Evolutionary conservation across 2,888 invertebrate genomes (phyloP), one percentile per base, ranked within the genome.

Genomic region (Agrotis clavis): DNA sequence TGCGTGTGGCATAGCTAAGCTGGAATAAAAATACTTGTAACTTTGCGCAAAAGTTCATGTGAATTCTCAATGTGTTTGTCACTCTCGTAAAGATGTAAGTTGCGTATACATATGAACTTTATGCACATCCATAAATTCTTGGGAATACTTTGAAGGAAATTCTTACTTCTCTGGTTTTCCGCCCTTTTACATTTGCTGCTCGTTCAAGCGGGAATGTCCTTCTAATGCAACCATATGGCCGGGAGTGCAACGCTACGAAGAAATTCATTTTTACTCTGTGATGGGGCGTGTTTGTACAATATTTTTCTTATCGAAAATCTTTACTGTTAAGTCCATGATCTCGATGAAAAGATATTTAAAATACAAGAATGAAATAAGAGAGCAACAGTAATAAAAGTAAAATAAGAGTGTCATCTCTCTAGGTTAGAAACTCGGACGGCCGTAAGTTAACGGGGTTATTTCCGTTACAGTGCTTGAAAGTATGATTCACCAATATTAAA

Each of bases 131-230:
- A 61, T 74, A 68, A 71, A 75, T 75, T 71, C 71, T 67, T 75
- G 14, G 51, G 60, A 69, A 71, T 71, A 47, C 41, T 71, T 81
- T 47, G 70, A 77, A 74, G 71, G 56, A 81, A 76, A 71, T 67
- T 45, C 50, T 74, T 60, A 71, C 62, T 67, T 68, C 67, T 54
- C 70, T 19, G 67, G 68, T 82, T 79, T 82, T 65, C 57, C n/a
- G 62, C 62, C 79, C 74, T 82, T 74, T 78, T 70, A 73, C 72
- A 74, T 70, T 77, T 71, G 59, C 45, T 77, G 71, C 56, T 62
- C 74, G 62, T 74, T 71, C 74, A 66, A 65, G 57, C 54, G 45
- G 66, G 47, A 59, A 77, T 60, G 76, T 69, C 72, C 63, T 67
- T 74, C 70, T 69, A 75, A 72, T 71, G 59, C 69, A 69, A 48